Evolutionary conservation across 2,888 invertebrate genomes (phyloP), one percentile per base, ranked within the genome.

Genomic region (Scelioninae gen. 2): DNA sequence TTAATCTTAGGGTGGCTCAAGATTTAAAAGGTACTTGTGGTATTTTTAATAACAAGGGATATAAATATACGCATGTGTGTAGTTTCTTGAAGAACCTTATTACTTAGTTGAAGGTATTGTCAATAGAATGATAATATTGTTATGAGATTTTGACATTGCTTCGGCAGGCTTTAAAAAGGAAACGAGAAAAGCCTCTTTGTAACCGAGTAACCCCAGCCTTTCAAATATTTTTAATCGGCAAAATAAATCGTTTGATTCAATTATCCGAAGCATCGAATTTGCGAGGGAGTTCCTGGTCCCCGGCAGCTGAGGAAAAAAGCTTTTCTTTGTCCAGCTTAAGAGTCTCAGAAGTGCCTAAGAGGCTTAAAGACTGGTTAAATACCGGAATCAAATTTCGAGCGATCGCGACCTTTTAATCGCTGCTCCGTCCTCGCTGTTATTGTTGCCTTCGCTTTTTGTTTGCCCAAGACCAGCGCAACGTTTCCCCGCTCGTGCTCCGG

Each of bases 171-270:
- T 53, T 65, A 52, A 76, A 57, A 61, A 69, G 57, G 69, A 73
- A 73, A 73, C 69, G 55, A 67, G 68, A 78, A 80, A 84, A 85
- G 83, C 84, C 79, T 82, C 85, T 85, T 85, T 85, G 84, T 83
- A 84, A 84, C 78, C 76, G 80, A 82, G 82, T 81, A 81, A 80
- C 81, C 78, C 81, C 77, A 78, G 78, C 73, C 70, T 76, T 79
- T 80, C 78, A 78, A 81, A 82, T 79, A 80, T 86, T 86, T 86
- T 86, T 86, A 85, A 85, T 85, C 86, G 84, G 81, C 77, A 83
- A 82, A 84, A 85, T 85, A 86, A 85, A 86, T 85, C 84, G 84
- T 85, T 86, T 84, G 65, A 76, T 74, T 76, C 73, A 73, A 76
- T 76, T 74, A 76, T 73, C 67, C 43, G 68, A 55, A 35, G 74